A percentile compares a stretch with the other conserved stretches of the same genome.
Evolutionary conservation across 2,113 vertebrate species (phyloP).

Genomic region (Atrichornis clamosus): DNA sequence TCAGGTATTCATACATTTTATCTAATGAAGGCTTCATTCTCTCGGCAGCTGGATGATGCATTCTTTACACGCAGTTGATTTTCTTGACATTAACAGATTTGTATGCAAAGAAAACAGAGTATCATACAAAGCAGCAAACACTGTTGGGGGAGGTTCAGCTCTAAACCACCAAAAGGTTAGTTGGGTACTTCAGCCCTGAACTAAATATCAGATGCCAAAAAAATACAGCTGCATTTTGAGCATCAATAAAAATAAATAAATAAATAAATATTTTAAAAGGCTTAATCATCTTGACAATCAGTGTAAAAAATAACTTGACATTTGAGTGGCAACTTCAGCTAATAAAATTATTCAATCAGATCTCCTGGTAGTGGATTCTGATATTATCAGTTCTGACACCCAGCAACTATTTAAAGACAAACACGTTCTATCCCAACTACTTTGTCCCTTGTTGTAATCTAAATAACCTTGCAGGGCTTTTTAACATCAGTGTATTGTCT

Average conservation of each 20-base stretch:
- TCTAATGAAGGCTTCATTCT: conserved; percentile 36
- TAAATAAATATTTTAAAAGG: neutral
- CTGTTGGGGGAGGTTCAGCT: neutral
- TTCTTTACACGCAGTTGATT: neutral
- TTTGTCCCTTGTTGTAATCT: neutral
- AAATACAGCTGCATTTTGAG: neutral
- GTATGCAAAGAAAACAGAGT: neutral
- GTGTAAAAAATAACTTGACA: neutral
- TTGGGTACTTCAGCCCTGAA: neutral
- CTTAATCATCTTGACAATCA: neutral
- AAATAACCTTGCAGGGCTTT: conserved; percentile 9
- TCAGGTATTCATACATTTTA: conserved; percentile 27
- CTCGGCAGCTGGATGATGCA: neutral
- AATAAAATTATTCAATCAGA: conserved; percentile 15
- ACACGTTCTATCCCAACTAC: neutral
- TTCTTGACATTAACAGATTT: conserved; percentile 9
- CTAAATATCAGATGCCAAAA: neutral
- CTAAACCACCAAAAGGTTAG: neutral
- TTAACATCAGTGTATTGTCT: neutral
- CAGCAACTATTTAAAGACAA: neutral
- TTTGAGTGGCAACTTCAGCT: neutral
- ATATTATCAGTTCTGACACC: conserved; percentile 14
- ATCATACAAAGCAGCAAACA: neutral
- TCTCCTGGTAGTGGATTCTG: neutral
- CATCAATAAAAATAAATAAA: neutral